Evolutionary conservation across 2,797 vertebrate species (phyloP).

Genomic region (Acestrorhynchus altus): DNA sequence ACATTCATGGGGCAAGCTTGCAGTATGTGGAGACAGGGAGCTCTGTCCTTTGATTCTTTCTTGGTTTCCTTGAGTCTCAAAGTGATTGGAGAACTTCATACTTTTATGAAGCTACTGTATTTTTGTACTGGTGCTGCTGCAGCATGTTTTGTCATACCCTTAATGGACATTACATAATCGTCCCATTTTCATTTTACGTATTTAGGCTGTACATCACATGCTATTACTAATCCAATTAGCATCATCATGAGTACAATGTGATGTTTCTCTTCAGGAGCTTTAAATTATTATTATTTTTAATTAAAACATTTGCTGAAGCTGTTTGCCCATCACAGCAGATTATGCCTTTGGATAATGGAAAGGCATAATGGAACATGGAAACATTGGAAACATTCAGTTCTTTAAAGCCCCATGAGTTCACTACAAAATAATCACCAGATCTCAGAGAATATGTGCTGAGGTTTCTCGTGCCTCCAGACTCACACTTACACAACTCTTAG

Average conservation of each 20-base stretch:
- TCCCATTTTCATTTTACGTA: too few relatives aligned
- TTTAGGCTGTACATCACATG: background rate
- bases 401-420: background rate
- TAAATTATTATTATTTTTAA: too few relatives aligned
- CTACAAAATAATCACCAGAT: background rate
- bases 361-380: too few relatives aligned
- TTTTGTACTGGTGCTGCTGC: background rate
- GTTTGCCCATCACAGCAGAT: background rate
- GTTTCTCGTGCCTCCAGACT: background rate
- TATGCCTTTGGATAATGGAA: too few relatives aligned
- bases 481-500: background rate
- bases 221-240: background rate
- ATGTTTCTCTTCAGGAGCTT: background rate
- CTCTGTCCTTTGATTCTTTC: background rate
- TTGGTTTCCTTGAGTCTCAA: background rate
- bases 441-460: background rate
- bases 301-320: background rate
- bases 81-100: background rate
- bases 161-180: background rate
- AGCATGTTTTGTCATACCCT: background rate
- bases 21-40: background rate
- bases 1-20: slow-evolving; percentile 40
- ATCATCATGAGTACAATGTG: background rate
- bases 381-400: too few relatives aligned
- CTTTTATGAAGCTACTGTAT: background rate